Evolutionary conservation across 2,888 invertebrate genomes (phyloP).

Genomic region (Auanema sp.): DNA sequence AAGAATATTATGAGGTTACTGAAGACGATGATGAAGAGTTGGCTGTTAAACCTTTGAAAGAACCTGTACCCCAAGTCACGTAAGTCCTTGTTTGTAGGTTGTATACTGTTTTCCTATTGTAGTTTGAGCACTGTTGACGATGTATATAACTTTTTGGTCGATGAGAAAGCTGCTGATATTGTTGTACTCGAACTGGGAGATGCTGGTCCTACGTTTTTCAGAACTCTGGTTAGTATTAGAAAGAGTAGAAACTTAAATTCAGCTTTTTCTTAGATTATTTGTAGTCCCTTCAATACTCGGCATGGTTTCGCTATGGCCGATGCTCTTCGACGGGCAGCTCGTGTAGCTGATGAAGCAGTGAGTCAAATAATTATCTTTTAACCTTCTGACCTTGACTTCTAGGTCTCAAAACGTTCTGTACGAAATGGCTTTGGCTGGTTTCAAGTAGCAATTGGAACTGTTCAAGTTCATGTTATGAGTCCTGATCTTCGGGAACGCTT

Average conservation of each 20-base stretch:
- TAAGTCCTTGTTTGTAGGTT: neutral
- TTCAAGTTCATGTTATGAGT: conserved; percentile 20
- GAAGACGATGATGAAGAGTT: conserved; percentile 6
- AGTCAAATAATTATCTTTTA: neutral
- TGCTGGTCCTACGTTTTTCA: conserved; percentile 4
- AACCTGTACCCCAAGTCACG: neutral
- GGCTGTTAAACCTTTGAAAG: neutral
- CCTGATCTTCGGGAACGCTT: conserved; percentile 15
- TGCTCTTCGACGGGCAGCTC: conserved; percentile 8
- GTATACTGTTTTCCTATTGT: conserved; percentile 1
- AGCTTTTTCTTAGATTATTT: conserved; percentile 12
- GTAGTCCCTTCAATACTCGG: conserved; percentile 20
- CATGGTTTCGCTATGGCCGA: conserved; percentile 15
- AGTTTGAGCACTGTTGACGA: conserved; percentile 17
- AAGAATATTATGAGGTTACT: conserved; percentile 18
- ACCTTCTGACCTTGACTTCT: neutral
- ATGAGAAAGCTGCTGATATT: conserved; percentile 12
- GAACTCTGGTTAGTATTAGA: conserved; percentile 7
- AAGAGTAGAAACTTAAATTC: neutral
- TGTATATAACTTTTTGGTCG: conserved; percentile 8
- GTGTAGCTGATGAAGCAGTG: neutral
- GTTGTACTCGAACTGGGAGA: conserved; percentile 11
- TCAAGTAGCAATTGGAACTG: conserved; percentile 13
- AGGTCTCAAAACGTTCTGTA: conserved; percentile 11
- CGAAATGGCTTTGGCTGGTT: conserved; percentile 18